Base-by-base conservation (phyloP, 2,113 vertebrate genomes). In the Phrynocephalus versicolor region DNA sequence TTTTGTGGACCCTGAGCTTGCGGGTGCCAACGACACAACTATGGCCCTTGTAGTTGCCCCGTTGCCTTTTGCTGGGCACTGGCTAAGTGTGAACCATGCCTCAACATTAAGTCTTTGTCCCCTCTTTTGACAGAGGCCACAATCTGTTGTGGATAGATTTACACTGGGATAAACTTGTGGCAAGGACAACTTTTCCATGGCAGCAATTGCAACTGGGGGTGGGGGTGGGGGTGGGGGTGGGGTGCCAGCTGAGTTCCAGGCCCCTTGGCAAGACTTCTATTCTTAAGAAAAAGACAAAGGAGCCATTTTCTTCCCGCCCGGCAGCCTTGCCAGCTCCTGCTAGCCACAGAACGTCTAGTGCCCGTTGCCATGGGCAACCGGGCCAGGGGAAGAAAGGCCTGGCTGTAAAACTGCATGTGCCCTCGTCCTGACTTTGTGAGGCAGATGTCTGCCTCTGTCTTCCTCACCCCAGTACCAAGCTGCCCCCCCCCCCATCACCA, bases 261-360 rank as follows among this genome's bases (percentile, higher is more conserved):
- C 76, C 78, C 55, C 73, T 74, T 86, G 84, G 67, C 77, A 80
- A 81, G 12, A 37, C 27, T 6, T 74, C 70, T 74, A 39, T 74
- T 73, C 71, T 62, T 65, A 81, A 65, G 58, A 60, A 80, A 41
- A 74, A 45, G 84, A 85, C 77, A 85, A 86, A 86, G 58, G 84
- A 86, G 60, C 77, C 39, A 73, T 81, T 86, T 86, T 80, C 77
- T 30, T 81, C 25, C 19, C 80, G 77, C 39, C 39, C 65, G 69
- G 84, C 77, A 80, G 69, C 57, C 25, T 18, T 85, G 84, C 69
- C 84, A 80, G 23, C 69, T 73, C 77, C 64, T 55, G n/a, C 41
- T 79, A 85, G 39, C 39, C 84, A 62, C 84, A 21, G 35, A 80
- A 85, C n/a, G 64, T 69, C 78, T 64, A 85, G 55, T 73, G 77